A percentile compares a stretch with the other conserved stretches of the same genome.
phyloP scores from a whole-genome alignment of 2,113 vertebrate species.

The Corythaixoides concolor region DNA sequence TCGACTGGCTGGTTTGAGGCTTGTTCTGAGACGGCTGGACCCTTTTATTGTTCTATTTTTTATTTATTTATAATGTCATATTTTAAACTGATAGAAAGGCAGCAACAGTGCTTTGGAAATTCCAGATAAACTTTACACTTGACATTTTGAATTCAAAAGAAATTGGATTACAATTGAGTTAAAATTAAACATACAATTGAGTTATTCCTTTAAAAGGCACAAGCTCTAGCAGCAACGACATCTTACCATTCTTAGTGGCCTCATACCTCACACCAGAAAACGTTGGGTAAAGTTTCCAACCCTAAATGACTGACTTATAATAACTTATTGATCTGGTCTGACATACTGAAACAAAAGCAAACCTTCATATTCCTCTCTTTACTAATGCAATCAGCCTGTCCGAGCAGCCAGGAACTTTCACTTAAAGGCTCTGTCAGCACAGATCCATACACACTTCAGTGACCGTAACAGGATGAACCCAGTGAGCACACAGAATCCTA shows the following conservation, averaged over 20 bases:
- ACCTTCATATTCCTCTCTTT: not conserved
- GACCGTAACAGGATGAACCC: not conserved
- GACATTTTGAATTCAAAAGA: conserved; percentile 28
- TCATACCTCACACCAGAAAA: not conserved
- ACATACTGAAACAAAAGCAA: not conserved
- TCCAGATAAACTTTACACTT: not conserved
- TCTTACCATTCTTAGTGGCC: not conserved
- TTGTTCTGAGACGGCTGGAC: not conserved
- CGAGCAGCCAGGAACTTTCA: not conserved
- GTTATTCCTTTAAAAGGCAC: not conserved
- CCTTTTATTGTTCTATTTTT: not conserved
- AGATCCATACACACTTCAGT: not conserved
- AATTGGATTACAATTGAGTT: not conserved
- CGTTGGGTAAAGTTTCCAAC: not conserved
- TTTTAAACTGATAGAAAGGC: not conserved
- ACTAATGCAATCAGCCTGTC: not conserved
- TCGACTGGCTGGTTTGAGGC: not conserved
- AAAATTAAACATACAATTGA: not conserved
- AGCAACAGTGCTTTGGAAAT: not conserved
- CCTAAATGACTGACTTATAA: not conserved
- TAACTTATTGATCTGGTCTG: not conserved
- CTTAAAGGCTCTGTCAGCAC: not conserved
- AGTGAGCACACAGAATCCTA: not conserved
- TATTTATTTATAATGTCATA: not conserved
- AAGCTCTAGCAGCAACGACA: not conserved